Evolutionary conservation across 1,140 invertebrate genomes (phyloP), one percentile per base, ranked within the genome.

Genomic region (Drosophila punjabiensis): DNA sequence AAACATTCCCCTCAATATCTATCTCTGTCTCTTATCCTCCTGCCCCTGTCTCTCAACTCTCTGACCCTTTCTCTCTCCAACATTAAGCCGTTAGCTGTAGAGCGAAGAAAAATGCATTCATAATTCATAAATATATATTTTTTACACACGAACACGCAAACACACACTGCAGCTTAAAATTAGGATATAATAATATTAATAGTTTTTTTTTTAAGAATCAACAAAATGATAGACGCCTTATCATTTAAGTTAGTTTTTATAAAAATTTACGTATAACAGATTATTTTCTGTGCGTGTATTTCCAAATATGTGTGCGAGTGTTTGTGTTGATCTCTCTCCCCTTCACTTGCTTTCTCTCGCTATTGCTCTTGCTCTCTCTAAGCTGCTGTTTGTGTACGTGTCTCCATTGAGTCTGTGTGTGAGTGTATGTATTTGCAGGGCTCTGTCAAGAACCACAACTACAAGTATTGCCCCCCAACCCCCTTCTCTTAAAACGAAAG

Each of bases 191-290:
- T 28, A 52, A 52, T 47, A 18, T 11, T 43, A 55, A 33, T 24
- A 37, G 18, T 56, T 1, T 50, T 50, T 28, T 5, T 10, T 14
- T 16, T 16, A 10, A 37, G 10, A 39, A 37, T 37, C 13, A 20
- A 37, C 13, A 32, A 45, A 65, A 41, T 53, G 32, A 39, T 77
- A 43, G 39, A 43, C 8, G 56, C 50, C 60, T 73, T 61, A 66
- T 67, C 62, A 59, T 66, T 80, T 87, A 87, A 87, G 84, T 88
- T 87, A 88, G 84, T 69, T 75, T 79, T 76, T 50, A 86, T 16
- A n/a, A 10, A 39, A 82, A 63, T 65, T 60, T 82, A 69, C 75
- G 76, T 82, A 48, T 75, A 41, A 67, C 45, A 67, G 41, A 43
- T 45, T 60, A 41, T 50, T 60, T 64, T 77, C 52, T 59, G 58